phyloP scores from a whole-genome alignment of 1,140 invertebrate genomes.

The Pseudobourletiella spinata region DNA sequence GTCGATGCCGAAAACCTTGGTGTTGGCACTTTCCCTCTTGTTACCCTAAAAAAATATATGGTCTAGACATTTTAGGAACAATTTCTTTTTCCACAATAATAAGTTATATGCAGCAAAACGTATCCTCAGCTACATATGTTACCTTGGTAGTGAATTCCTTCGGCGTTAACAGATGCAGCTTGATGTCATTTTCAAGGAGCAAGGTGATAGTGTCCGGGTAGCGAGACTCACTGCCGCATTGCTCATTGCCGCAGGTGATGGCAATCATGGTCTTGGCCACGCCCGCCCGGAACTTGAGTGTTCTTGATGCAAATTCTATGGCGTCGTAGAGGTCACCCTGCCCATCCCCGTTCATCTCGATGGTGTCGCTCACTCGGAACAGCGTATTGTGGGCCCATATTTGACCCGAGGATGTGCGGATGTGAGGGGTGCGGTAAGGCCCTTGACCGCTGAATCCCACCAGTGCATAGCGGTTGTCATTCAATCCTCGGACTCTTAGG shows the following conservation, averaged over 20 bases:
- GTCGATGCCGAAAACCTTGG: constrained; percentile 43
- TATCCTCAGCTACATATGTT: too few relatives aligned
- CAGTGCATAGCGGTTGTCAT: constrained; percentile 44
- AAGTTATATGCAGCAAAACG: background rate
- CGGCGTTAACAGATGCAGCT: constrained; percentile 43
- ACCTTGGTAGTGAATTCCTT: constrained; percentile 37
- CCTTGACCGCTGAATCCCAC: constrained; percentile 45
- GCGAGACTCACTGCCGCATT: constrained; percentile 36
- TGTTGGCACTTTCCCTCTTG: constrained; percentile 28
- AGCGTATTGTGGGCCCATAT: constrained; percentile 38
- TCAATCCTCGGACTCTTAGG: constrained; percentile 38
- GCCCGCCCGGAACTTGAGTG: constrained; percentile 45
- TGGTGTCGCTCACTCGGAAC: constrained; percentile 20
- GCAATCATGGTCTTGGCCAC: constrained; percentile 47
- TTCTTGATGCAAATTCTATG: constrained; percentile 41
- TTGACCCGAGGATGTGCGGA: constrained; percentile 44
- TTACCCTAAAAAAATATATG: constrained; percentile 19
- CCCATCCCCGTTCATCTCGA: constrained; percentile 15
- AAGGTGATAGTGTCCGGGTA: constrained; percentile 40
- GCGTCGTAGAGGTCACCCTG: constrained; percentile 38
- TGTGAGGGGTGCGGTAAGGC: constrained; percentile 38
- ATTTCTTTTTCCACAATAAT: background rate
- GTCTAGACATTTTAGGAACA: too few relatives aligned
- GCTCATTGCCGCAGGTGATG: constrained; percentile 40
- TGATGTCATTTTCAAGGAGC: constrained; percentile 42